phyloP scores from a whole-genome alignment of 2,888 invertebrate genomes.

The Aspidiotus rigidus region DNA sequence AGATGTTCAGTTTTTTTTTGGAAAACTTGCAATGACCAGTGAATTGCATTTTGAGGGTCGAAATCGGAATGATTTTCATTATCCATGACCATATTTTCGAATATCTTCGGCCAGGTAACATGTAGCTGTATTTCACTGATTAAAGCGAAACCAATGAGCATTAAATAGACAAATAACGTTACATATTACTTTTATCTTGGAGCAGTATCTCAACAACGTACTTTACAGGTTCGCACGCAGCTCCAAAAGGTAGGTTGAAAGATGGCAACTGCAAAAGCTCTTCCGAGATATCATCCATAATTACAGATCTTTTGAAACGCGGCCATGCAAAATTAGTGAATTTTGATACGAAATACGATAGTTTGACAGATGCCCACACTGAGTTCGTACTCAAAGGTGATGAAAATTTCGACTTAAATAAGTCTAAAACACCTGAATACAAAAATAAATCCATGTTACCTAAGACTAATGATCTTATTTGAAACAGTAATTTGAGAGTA shows the following conservation, averaged over 20 bases:
- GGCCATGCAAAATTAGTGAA: conserved; percentile 56
- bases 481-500: background rate
- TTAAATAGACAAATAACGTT: no score
- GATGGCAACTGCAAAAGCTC: conserved; percentile 9
- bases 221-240: conserved; percentile 66
- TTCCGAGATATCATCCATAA: background rate
- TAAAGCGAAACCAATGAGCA: conserved; percentile 22
- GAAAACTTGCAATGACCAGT: conserved; percentile 55
- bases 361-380: conserved; percentile 48
- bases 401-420: conserved; percentile 86
- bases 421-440: conserved; percentile 55
- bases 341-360: conserved; percentile 50
- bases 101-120: conserved; percentile 76
- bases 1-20: conserved; percentile 20
- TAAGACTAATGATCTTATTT: background rate
- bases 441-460: background rate
- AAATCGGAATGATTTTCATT: conserved; percentile 80
- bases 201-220: conserved; percentile 38
- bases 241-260: conserved; percentile 70
- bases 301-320: background rate
- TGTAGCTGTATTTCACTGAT: conserved; percentile 61
- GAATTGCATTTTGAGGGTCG: conserved; percentile 67
- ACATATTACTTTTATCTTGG: no score
- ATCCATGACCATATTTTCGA: conserved; percentile 78
- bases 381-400: conserved; percentile 54